These are phyloP conservation scores for Tinea semifulvella DNA, from an alignment of 2,888 invertebrate genomes.

Conservation along the genomic window DNA sequence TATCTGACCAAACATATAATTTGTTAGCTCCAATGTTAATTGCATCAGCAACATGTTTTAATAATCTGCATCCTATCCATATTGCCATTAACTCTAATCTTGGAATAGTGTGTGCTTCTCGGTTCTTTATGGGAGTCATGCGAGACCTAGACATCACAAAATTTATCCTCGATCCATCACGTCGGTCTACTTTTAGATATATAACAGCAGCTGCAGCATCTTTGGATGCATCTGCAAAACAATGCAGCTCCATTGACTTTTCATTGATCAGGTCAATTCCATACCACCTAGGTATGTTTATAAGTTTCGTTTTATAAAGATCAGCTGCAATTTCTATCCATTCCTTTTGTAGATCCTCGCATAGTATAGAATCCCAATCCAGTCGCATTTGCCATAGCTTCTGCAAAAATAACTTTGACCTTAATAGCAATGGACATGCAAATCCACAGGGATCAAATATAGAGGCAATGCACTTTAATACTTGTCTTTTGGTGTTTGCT, in stretches of 20 bases:
- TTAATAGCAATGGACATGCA: no score
- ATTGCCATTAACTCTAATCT: slow-evolving; percentile 1
- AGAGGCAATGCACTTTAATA: no score
- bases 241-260: slow-evolving; percentile 17
- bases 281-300: no score
- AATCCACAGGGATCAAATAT: no score
- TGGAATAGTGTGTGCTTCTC: not conserved
- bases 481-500: no score
- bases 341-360: no score
- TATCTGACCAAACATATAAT: slow-evolving; percentile 5
- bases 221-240: slow-evolving; percentile 17
- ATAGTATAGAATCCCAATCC: no score
- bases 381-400: no score
- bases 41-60: not conserved
- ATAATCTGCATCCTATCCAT: slow-evolving; percentile 5
- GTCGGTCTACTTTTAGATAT: slow-evolving; percentile 1
- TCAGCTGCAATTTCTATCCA: no score
- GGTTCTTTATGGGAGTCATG: not conserved
- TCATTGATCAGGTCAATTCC: no score
- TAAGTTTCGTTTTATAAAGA: no score
- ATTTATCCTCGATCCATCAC: not conserved
- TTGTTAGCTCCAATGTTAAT: not conserved
- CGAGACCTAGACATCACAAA: slow-evolving; percentile 1
- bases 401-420: no score
- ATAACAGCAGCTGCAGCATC: slow-evolving; percentile 15